Base-by-base conservation (phyloP, 1,140 invertebrate genomes). In the Achatina immaculata region DNA sequence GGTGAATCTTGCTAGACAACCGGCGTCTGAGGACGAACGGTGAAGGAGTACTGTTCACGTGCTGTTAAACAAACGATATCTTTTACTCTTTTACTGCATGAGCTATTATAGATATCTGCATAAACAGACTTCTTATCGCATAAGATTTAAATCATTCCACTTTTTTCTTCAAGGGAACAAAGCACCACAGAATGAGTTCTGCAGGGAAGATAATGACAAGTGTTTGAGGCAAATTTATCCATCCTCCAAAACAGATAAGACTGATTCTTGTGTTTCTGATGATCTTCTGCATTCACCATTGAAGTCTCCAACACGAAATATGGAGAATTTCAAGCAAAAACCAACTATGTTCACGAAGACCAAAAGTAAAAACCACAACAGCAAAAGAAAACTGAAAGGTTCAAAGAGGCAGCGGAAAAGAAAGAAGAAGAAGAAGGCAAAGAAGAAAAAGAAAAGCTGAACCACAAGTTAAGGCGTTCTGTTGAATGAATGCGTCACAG, bases 371-470 rank as follows among this genome's bases (percentile, higher is more conserved):
- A 62, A 62, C 28, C 58, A 21, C 2, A 62, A 9, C 21, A 62
- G 31, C 28, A 62, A 34, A 31, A 62, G 31, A 62, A 62, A 62
- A 19, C 58, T 62, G 58, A 62, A 62, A 62, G 58, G 58, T 2
- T 62, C 58, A 3, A 62, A 62, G 58, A 62, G 58, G n/a, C 58
- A 62, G 28, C n/a, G 58, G 31, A 62, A 62, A 28, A 62, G 31
- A 28, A 31, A 62, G 16, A 62, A 62, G 58, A 62, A 62, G 58
- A 62, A 62, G 31, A 62, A 62, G n/a, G 58, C n/a, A 16, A 62
- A 62, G 58, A 62, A 31, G 28, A 62, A 31, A 34, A 62, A 62
- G 28, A 62, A 28, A 19, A 31, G 58, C n/a, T 62, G 58, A 62
- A 62, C 31, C 16, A 28, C n/a, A 31, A 28, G 58, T 34, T 62